Evolutionary conservation across 2,888 invertebrate species (phyloP).

Genomic region (Tillus elongatus): DNA sequence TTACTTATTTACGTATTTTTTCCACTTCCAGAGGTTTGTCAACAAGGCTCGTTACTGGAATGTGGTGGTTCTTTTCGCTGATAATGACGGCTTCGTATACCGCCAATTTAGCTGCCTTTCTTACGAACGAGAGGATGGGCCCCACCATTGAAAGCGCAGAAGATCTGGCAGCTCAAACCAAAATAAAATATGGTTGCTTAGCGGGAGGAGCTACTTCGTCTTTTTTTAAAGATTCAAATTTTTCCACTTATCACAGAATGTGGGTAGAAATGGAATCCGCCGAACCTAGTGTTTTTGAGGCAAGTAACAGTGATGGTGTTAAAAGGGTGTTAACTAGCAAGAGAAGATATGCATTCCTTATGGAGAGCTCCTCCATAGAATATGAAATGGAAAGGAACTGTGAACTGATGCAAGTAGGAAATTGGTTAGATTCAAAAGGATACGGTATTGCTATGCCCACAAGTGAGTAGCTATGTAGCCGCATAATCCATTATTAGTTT

Average conservation of each 20-base stretch:
- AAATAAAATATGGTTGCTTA: slow-evolving; percentile 94
- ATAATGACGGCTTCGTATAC: slow-evolving; percentile 91
- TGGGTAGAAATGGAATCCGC: slow-evolving; percentile 85
- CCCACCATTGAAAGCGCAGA: slow-evolving; percentile 85
- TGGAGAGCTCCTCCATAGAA: slow-evolving; percentile 94
- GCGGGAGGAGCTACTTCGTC: slow-evolving; percentile 77
- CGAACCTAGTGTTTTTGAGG: slow-evolving; percentile 73
- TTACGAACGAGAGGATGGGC: slow-evolving; percentile 83
- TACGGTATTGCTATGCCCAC: slow-evolving; percentile 89
- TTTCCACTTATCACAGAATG: slow-evolving; percentile 83
- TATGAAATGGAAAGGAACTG: slow-evolving; percentile 82
- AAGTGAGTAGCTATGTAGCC: slow-evolving; percentile 52
- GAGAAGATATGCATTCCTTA: slow-evolving; percentile 82
- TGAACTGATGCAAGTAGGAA: slow-evolving; percentile 71
- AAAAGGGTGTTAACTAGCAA: slow-evolving; percentile 72
- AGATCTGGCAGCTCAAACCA: slow-evolving; percentile 86
- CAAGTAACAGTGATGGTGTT: slow-evolving; percentile 77
- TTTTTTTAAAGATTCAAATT: slow-evolving; percentile 84
- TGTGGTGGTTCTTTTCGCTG: slow-evolving; percentile 91
- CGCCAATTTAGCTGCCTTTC: slow-evolving; percentile 87
- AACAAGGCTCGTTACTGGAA: slow-evolving; percentile 77
- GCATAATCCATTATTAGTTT: too few species aligned
- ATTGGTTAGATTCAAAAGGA: slow-evolving; percentile 77
- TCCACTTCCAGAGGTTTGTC: slow-evolving; percentile 63
- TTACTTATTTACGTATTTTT: too few species aligned